Evolutionary conservation across 2,888 invertebrate species (phyloP), one percentile per base, ranked within the genome.

Genomic region (Trachelus troglodyta): DNA sequence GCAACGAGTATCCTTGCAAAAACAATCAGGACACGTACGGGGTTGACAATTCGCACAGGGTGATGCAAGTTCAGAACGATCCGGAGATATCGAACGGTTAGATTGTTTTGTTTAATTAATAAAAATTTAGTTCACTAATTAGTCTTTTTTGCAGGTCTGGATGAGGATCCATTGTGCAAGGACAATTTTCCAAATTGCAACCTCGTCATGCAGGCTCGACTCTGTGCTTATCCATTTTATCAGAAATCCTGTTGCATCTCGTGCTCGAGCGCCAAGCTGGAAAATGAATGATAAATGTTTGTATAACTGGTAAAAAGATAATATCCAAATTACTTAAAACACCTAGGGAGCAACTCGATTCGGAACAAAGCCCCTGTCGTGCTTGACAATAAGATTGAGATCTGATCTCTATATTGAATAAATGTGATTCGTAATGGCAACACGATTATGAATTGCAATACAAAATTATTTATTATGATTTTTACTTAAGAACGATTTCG

Each of bases 151-250:
- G 71, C 86, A 93, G 93, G 92, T 89, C 78, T 88, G 37, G 83
- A 85, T 9, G 84, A 83, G 37, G 82, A 82, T 75, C 79, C 83
- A n/a, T 93, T 92, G 77, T 96, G 96, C 90, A 92, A 92, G 71
- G 97, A 97, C 90, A 94, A 94, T 88, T 93, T 96, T 88, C 92
- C 93, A 79, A 96, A 96, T 91, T 98, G 98, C 90, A 93, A 94
- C 79, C 92, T 97, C 87, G 97, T 97, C 11, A 95, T 96, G 6
- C 97, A 97, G 90, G 97, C 97, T 12, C 94, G 97, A 69, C 94
- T 98, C 9, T 98, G 98, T 91, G 95, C 95, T 88, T 97, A 97
- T 90, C 94, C 95, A 76, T 97, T 96, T 92, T 98, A 98, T 91
- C 94, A 94, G 76, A 94, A 94, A 81, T 95, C 95, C 86, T 98